Percentiles rank a stretch among this genome's conserved stretches.
Evolutionary conservation across 2,888 invertebrate genomes (phyloP).

Genomic region (Orchesellides sinensis): DNA sequence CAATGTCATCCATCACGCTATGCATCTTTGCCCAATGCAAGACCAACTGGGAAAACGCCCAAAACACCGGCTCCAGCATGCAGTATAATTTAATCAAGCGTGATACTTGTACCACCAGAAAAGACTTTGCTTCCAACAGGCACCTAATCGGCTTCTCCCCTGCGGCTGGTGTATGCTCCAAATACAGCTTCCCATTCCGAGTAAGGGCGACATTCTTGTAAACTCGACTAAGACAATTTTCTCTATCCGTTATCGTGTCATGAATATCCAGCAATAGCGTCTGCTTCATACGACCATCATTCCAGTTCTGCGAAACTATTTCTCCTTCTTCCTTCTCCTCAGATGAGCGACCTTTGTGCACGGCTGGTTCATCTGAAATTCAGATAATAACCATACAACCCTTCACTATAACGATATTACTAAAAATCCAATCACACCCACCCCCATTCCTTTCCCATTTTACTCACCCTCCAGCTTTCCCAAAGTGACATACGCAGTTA

Average conservation of each 20-base stretch:
- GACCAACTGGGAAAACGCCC: not conserved
- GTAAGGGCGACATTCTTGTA: not conserved
- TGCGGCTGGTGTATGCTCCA: not conserved
- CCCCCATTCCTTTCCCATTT: no score
- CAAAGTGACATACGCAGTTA: not conserved
- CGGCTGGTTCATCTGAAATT: not conserved
- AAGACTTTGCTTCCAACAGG: not conserved
- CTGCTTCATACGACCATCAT: constrained; percentile 3
- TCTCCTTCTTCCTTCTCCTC: not conserved
- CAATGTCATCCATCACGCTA: not conserved
- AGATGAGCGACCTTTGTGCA: no score
- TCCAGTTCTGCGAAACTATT: not conserved
- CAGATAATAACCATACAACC: not conserved
- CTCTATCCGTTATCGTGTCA: not conserved
- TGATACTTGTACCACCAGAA: not conserved
- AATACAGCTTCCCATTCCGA: not conserved
- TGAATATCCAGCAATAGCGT: not conserved
- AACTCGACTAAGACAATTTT: not conserved
- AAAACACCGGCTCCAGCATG: not conserved
- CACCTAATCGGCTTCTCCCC: not conserved
- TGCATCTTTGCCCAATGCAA: not conserved
- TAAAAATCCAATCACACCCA: not conserved
- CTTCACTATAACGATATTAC: not conserved
- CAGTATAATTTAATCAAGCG: constrained; percentile 10
- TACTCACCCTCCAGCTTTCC: no score